Evolutionary conservation across 2,888 invertebrate genomes (phyloP), one percentile per base, ranked within the genome.

Genomic region (Lasius platythorax): DNA sequence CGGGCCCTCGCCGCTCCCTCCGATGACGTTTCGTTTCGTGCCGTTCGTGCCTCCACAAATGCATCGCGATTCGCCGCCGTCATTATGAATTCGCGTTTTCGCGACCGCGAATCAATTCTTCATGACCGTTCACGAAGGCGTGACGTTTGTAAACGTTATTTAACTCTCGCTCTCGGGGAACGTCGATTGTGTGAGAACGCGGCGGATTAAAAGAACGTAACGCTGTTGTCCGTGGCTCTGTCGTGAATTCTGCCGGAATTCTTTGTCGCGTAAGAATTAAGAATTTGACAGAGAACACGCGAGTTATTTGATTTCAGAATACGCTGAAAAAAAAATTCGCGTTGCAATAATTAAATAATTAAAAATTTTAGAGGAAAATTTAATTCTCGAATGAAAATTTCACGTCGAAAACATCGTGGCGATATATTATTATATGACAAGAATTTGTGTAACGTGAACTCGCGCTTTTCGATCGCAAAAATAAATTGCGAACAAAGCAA

Each of bases 21-120:
- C 40, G 43, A 8, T 33, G 53, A 70, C n/a, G 33, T 70, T 53
- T 70, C 9, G 46, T 46, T 33, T 43, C 40, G 5, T 37, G 18
- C 28, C n/a, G 46, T 58, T 78, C 61, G 72, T 81, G 72, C 18
- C 67, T 56, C n/a, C 1, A 37, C 70, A 37, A 61, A 78, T 56
- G 28, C 28, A 46, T 37, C 23, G 33, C 58, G 46, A 72, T 50
- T 81, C 40, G 70, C 23, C 33, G 12, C 15, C 33, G 46, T 46
- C 28, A 72, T 53, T 79, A 46, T 72, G 70, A 81, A 63, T 72
- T 63, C n/a, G 28, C 79, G 28, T 63, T 72, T 81, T 70, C 61
- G 46, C 46, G 46, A 50, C 6, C 6, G 40, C 72, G 61, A 81
- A 37, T 79, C 46, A 33, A 37, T 61, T 23, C 46, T 28, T 28